Evolutionary conservation across 2,113 vertebrate genomes (phyloP).

Genomic region (Sarotherodon lohbergeri): DNA sequence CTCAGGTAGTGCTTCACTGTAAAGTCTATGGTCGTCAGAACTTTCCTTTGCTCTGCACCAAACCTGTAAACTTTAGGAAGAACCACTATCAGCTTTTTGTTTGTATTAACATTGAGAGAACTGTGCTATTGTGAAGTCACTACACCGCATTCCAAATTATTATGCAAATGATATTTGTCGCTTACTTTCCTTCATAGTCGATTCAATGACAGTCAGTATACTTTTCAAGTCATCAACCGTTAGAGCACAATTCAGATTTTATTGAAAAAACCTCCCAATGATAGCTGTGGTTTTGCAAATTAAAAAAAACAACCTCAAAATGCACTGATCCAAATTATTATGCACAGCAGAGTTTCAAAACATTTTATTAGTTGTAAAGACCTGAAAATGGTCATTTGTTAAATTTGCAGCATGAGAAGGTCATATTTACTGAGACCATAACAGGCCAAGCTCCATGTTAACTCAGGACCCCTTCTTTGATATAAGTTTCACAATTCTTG

Average conservation of each 20-base stretch:
- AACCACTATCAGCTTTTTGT: neutral
- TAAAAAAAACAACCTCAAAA: rapidly evolving
- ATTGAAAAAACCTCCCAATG: neutral
- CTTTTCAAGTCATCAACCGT: neutral
- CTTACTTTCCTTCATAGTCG: rapidly evolving
- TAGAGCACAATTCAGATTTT: neutral
- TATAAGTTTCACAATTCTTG: neutral
- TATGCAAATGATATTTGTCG: neutral
- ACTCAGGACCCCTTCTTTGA: neutral
- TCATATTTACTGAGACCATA: neutral
- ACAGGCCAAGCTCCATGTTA: neutral
- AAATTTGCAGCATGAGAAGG: neutral
- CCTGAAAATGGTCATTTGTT: neutral
- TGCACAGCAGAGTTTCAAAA: neutral
- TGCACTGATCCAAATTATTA: neutral
- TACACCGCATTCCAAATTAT: neutral
- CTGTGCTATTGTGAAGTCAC: neutral
- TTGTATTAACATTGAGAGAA: neutral
- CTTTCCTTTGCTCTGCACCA: neutral
- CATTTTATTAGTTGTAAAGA: neutral
- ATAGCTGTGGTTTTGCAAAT: neutral
- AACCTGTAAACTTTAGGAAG: neutral
- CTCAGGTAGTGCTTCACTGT: neutral
- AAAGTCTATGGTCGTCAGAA: neutral
- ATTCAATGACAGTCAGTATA: neutral